Base-by-base conservation (phyloP, 2,113 vertebrate genomes). In the Panurus biarmicus region DNA sequence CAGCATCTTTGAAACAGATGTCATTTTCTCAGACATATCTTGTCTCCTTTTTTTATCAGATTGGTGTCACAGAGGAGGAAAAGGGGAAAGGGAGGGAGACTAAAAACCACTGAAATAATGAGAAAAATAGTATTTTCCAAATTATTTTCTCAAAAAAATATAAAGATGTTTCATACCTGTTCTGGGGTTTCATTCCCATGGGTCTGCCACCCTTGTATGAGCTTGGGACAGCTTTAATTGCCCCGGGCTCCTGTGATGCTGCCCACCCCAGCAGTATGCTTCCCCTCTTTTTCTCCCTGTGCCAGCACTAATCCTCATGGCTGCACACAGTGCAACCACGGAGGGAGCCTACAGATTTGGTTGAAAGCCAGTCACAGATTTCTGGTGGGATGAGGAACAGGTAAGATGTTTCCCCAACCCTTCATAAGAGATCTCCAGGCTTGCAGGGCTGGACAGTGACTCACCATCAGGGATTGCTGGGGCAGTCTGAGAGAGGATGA, bases 281-380 rank as follows among this genome's bases (percentile, higher is more conserved):
- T 69, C 40, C 12, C 5, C 7, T 33, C 2, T n/a, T 91, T 89
- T 53, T 51, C 31, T 58, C 22, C 6, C 10, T 72, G 18, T 45
- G 50, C 25, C 50, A 66, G 33, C 38, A 53, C 15, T 18, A 61
- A 7, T 12, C 50, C 45, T 65, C 25, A 8, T 19, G 22, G 51
- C 36, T 7, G 1, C 36, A 47, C 29, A 33, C 1, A 1, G 11
- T 11, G 12, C 25, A 12, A 18, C 72, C 31, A 18, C 3, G 16
- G 18, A 70, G 23, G 40, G 72, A 76, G 36, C 7, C 65, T 85
- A 35, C 1, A 4, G 64, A 65, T 23, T 56, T 70, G 33, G 17
- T 28, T 66, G 64, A 73, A 73, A 84, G 33, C 24, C 67, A 62
- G 60, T 58, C 42, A 47, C 16, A 21, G 50, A 23, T 86, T 92